phyloP scores from a whole-genome alignment of 1,140 invertebrate genomes.

The Polypedilum pembai region DNA sequence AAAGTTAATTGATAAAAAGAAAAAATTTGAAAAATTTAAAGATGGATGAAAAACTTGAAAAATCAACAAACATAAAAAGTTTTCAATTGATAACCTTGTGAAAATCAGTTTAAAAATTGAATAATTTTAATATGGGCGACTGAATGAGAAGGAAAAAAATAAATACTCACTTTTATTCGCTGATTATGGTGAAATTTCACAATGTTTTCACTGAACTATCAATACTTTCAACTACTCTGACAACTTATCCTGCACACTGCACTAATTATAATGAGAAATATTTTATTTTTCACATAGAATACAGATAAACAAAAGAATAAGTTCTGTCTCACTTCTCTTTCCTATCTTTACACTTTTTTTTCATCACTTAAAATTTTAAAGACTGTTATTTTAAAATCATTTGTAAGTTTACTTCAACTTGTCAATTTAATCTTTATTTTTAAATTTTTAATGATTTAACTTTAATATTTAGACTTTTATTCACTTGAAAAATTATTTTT shows the following conservation, averaged over 20 bases:
- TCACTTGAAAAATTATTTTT: too few species aligned
- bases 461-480: too few species aligned
- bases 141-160: neutral
- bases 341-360: neutral
- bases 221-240: neutral
- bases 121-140: neutral
- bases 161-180: neutral
- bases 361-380: neutral
- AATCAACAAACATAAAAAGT: neutral
- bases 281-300: slow-evolving; percentile 19
- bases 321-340: neutral
- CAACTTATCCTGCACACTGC: neutral
- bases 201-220: neutral
- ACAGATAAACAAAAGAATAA: slow-evolving; percentile 14
- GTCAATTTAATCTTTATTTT: too few species aligned
- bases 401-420: too few species aligned
- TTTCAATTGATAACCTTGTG: neutral
- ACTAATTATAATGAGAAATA: slow-evolving; percentile 13
- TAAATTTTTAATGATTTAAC: too few species aligned
- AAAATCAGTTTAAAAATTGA: neutral
- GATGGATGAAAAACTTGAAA: neutral
- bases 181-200: neutral
- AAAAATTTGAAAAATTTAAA: neutral
- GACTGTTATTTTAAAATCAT: too few species aligned
- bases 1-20: neutral